Base-by-base conservation (phyloP, 2,113 vertebrate species). In the Grammomys surdaster region DNA sequence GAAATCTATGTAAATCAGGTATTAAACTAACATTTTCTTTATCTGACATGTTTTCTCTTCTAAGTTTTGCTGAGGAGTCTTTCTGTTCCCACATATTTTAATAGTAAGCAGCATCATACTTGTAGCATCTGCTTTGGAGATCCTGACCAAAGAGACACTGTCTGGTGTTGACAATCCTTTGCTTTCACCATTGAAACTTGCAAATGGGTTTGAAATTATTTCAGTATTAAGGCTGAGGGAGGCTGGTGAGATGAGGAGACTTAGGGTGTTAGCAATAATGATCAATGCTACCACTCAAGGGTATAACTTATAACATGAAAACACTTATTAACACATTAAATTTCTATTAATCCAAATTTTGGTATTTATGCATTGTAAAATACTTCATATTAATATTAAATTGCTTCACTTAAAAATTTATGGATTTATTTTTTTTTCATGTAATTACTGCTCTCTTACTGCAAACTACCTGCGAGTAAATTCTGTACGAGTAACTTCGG, bases 1-100 rank as follows among this genome's bases (percentile, higher is more conserved):
- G 86, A 73, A 96, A 70, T 85, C 20, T 80, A 19, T 88, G 22
- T 69, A 96, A 93, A 87, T 63, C 63, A 46, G 33, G 1, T n/a
- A 78, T 26, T 43, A 43, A 40, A 58, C 80, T 19, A 73, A 51
- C 77, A 40, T 65, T 46, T 75, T 58, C 78, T 48, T 93, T 36
- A 81, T 20, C 28, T 46, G 24, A 16, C 11, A 73, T 87, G 2
- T 51, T 90, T 90, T 56, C 36, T 86, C 80, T 56, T 63, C 51
- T 75, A 75, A 54, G 20, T 67, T 63, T 92, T 93, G 19, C 51
- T 48, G 17, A 78, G 67, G 20, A 19, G 24, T 65, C 24, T 70
- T 88, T 33, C 43, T 76, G 24, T 40, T 80, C 4, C 11, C 20
- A 86, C 3, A 56, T 65, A 85, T 95, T 76, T 67, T 86, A 46